Percentiles rank a stretch among this genome's conserved stretches.
Evolutionary conservation across 2,113 vertebrate genomes (phyloP).

Genomic region (Coptodon bakossiorum): DNA sequence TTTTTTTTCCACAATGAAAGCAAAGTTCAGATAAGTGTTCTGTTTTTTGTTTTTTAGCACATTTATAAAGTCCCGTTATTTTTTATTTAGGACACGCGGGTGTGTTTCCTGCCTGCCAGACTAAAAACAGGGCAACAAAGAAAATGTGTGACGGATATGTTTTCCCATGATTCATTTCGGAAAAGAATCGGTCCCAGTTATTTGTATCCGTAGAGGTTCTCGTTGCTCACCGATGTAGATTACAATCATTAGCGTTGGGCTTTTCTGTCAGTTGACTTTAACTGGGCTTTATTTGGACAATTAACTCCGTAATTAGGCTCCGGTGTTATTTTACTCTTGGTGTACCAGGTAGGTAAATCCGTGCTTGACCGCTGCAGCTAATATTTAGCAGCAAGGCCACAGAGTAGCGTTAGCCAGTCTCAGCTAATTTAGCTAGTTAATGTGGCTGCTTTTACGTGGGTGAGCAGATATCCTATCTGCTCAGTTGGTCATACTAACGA

Average conservation of each 20-base stretch:
- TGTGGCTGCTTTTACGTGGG: background rate
- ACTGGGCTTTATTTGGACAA: background rate
- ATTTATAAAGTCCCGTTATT: background rate
- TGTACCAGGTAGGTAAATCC: conserved; percentile 38
- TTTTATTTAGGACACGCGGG: background rate
- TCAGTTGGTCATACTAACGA: background rate
- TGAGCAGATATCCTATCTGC: background rate
- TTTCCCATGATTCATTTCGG: conserved; percentile 63
- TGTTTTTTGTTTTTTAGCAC: background rate
- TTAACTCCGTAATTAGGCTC: background rate
- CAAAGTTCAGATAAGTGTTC: background rate
- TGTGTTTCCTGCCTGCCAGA: conserved; percentile 19
- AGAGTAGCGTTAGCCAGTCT: conserved; percentile 1
- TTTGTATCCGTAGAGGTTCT: background rate
- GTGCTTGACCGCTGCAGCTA: conserved; percentile 18
- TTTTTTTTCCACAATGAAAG: background rate
- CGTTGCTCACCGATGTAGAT: background rate
- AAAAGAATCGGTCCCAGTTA: conserved; percentile 26
- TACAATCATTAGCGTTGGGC: background rate
- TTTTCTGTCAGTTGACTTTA: background rate
- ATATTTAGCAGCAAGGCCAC: conserved; percentile 36
- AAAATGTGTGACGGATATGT: fast-evolving
- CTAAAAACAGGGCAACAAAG: background rate
- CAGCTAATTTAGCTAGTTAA: conserved; percentile 36
- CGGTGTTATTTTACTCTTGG: background rate